A percentile compares a stretch with the other conserved stretches of the same genome.
phyloP scores from a whole-genome alignment of 2,797 vertebrate genomes.

The Lophotriccus pileatus region DNA sequence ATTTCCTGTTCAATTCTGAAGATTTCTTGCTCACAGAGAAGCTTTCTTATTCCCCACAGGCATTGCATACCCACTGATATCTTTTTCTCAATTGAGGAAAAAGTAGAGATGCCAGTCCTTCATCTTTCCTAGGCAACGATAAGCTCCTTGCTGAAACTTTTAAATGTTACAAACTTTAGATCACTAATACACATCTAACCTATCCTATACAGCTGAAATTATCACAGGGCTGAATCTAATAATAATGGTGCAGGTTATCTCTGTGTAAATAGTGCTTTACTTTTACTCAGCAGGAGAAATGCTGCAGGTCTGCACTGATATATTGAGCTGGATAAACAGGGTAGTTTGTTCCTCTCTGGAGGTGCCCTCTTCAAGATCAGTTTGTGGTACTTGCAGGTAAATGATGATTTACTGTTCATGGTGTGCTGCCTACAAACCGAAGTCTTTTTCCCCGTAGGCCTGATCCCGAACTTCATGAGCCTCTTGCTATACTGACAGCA shows the following conservation, averaged over 20 bases:
- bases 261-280: background rate
- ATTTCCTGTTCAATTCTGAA: slow-evolving; percentile 4
- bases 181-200: background rate
- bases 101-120: background rate
- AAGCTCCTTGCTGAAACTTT: slow-evolving; percentile 8
- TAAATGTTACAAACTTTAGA: background rate
- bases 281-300: slow-evolving; percentile 21
- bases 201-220: slow-evolving; percentile 6
- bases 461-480: background rate
- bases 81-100: background rate
- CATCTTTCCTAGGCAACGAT: background rate
- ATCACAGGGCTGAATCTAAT: background rate
- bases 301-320: background rate
- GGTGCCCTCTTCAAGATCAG: background rate
- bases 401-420: background rate
- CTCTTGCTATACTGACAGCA: background rate
- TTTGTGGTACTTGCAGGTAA: background rate
- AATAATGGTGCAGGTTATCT: background rate
- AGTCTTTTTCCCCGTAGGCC: background rate
- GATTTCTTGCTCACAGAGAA: background rate
- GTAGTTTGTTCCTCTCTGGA: background rate
- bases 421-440: background rate
- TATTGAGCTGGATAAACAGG: background rate
- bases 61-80: background rate
- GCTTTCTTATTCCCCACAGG: background rate